These are phyloP conservation scores for Dipodomys ordii DNA, from an alignment of 2,113 vertebrate species.

Conservation along the genomic window DNA sequence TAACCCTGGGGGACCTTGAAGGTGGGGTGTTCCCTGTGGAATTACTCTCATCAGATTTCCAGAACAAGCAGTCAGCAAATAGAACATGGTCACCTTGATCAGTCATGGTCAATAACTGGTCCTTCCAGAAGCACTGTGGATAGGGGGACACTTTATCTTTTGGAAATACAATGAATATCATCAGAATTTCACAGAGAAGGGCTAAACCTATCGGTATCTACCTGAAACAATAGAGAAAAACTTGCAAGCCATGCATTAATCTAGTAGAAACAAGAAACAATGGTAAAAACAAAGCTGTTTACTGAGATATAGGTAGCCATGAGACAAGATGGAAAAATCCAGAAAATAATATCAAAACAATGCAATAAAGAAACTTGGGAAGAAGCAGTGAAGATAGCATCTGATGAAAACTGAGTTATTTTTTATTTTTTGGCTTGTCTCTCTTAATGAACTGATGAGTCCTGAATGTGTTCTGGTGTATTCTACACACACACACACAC, in stretches of 20 bases:
- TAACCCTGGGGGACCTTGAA: background rate
- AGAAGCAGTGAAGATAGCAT: background rate
- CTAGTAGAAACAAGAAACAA: background rate
- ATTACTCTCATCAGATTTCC: background rate
- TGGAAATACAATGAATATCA: background rate
- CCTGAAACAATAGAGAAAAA: background rate
- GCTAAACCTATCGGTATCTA: background rate
- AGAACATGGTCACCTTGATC: background rate
- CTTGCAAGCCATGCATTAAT: background rate
- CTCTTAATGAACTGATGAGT: conserved; percentile 29
- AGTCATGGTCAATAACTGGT: background rate
- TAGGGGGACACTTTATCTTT: background rate
- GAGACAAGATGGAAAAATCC: background rate
- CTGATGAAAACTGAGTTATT: conserved; percentile 1
- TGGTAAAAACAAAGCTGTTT: background rate
- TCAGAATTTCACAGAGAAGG: background rate
- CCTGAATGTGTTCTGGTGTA: conserved; percentile 49
- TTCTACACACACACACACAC: background rate
- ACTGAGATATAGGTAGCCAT: background rate
- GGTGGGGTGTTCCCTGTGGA: background rate
- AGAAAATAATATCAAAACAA: background rate
- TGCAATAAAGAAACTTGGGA: background rate
- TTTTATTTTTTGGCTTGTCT: background rate
- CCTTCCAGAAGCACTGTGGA: background rate
- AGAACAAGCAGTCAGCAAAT: background rate